A percentile compares a stretch with the other conserved stretches of the same genome.
phyloP scores from a whole-genome alignment of 2,888 invertebrate genomes.

The Callinectes sapidus region DNA sequence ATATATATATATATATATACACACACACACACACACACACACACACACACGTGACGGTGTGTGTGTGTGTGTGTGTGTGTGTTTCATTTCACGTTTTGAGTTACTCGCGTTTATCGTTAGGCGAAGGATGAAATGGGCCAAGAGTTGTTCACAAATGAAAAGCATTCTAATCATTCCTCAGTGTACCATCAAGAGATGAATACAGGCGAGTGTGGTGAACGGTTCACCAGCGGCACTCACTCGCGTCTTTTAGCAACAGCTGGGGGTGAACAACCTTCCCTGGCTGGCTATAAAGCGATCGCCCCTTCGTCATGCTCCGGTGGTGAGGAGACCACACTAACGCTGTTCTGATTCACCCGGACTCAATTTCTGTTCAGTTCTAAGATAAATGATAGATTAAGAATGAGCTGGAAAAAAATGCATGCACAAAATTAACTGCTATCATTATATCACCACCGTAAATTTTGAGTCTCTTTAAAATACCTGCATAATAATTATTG shows the following conservation, averaged over 20 bases:
- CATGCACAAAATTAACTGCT: background rate
- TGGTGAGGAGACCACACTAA: background rate
- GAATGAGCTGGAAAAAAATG: background rate
- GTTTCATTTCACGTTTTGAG: too few species aligned
- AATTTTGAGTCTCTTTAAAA: too few species aligned
- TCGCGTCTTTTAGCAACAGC: background rate
- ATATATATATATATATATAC: too few species aligned
- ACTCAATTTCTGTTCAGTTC: background rate
- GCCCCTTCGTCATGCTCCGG: conserved; percentile 10
- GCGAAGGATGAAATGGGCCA: too few species aligned
- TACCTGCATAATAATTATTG: too few species aligned
- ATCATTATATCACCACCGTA: background rate
- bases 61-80: too few species aligned
- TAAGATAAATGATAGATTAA: background rate
- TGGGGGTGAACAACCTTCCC: conserved; percentile 12
- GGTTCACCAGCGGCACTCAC: background rate
- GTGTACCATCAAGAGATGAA: background rate
- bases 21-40: too few species aligned
- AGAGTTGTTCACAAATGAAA: too few species aligned
- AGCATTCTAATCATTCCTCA: background rate
- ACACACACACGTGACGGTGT: too few species aligned
- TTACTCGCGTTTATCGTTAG: too few species aligned
- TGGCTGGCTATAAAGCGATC: background rate
- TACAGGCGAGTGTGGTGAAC: background rate
- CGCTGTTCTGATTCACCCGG: background rate